Evolutionary conservation across 2,113 vertebrate genomes (phyloP).

Genomic region (Hipposideros armiger): DNA sequence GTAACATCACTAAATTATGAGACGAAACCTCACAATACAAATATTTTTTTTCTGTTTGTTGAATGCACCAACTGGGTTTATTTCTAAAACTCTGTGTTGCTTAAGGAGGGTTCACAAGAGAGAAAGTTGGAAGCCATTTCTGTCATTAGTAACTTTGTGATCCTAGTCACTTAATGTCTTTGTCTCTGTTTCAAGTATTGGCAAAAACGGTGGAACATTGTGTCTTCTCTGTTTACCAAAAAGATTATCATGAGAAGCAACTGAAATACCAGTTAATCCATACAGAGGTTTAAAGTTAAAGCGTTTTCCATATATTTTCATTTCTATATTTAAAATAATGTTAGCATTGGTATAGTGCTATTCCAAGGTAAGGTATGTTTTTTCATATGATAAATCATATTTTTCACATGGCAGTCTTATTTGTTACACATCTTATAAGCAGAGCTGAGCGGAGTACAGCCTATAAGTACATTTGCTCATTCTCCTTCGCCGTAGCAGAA

Average conservation of each 20-base stretch:
- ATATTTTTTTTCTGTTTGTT: not conserved
- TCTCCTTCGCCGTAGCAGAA: conserved; percentile 44
- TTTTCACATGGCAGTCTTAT: not conserved
- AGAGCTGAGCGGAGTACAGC: not conserved
- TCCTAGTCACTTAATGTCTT: not conserved
- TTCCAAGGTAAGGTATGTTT: not conserved
- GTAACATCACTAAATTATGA: not conserved
- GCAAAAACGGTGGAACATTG: not conserved
- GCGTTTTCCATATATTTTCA: not conserved
- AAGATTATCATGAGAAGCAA: not conserved
- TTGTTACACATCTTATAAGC: not conserved
- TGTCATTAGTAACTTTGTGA: not conserved
- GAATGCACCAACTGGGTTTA: not conserved
- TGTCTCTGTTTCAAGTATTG: not conserved
- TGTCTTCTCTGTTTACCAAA: conserved; percentile 21
- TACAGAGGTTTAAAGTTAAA: not conserved
- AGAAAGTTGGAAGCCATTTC: conserved; percentile 16
- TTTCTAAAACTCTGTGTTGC: conserved; percentile 38
- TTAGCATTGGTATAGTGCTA: not conserved
- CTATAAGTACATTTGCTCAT: not conserved
- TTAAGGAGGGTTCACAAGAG: not conserved
- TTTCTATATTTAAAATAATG: not conserved
- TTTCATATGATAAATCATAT: not conserved
- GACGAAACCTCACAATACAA: not conserved
- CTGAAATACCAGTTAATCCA: not conserved